Conservation (phyloP, 2,113 vertebrate genomes). For the Catharus bicknelli region DNA sequence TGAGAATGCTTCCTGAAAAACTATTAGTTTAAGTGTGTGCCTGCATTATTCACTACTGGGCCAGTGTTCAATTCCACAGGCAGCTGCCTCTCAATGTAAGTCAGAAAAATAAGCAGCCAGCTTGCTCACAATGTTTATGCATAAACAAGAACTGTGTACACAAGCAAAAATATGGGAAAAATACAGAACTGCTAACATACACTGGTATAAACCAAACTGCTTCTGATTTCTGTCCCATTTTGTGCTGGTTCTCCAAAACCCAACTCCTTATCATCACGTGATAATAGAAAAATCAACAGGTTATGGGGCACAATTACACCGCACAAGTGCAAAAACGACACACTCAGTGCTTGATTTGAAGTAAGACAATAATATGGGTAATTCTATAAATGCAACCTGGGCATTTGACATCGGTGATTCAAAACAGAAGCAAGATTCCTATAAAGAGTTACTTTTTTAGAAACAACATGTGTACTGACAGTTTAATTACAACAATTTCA, state of each 20-base stretch:
- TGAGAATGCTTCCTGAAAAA: background rate
- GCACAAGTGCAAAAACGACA: background rate
- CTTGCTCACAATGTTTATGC: background rate
- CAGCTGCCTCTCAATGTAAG: background rate
- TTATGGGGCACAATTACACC: background rate
- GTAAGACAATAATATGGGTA: background rate
- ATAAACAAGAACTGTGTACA: background rate
- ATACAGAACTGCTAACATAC: background rate
- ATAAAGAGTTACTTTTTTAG: background rate
- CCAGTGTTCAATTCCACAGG: background rate
- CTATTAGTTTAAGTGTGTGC: background rate
- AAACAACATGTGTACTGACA: background rate
- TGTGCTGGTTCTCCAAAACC: fast-evolving
- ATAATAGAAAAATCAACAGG: background rate
- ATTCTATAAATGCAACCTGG: background rate
- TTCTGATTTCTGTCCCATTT: background rate
- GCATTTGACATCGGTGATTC: background rate
- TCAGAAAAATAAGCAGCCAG: background rate
- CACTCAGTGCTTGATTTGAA: background rate
- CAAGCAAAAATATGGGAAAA: background rate
- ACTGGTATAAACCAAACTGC: background rate
- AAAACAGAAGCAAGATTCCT: background rate
- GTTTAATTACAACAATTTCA: background rate
- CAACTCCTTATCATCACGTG: background rate
- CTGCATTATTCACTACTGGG: background rate